These are phyloP conservation scores for Elephantulus edwardii DNA, from an alignment of 2,113 vertebrate genomes.

Conservation along the genomic window DNA sequence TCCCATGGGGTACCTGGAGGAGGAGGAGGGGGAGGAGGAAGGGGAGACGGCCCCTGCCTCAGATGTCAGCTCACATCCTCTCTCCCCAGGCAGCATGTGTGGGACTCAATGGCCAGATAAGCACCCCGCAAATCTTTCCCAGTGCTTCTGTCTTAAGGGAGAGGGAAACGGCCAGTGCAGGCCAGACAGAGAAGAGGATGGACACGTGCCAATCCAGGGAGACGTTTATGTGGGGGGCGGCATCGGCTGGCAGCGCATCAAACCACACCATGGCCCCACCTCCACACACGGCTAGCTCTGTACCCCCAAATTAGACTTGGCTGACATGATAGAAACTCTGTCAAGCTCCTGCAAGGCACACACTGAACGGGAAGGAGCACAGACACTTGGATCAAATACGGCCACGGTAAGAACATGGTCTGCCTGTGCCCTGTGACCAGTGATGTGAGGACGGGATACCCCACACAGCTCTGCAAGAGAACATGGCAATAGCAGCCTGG, in stretches of 20 bases:
- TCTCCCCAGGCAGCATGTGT: background rate
- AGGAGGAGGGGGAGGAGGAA: background rate
- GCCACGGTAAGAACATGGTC: background rate
- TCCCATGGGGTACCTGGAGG: background rate
- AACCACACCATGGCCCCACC: background rate
- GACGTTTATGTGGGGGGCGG: background rate
- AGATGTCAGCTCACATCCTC: background rate
- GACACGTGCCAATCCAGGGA: background rate
- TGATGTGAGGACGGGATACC: background rate
- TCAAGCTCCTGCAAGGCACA: background rate
- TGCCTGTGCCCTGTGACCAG: background rate
- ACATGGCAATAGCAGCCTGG: constrained; percentile 57
- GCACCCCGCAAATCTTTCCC: background rate
- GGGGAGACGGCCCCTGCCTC: background rate
- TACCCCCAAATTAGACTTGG: background rate
- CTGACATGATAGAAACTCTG: background rate
- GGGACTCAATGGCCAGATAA: background rate
- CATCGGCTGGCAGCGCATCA: background rate
- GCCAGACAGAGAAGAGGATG: background rate
- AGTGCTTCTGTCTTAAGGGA: background rate
- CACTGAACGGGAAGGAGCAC: background rate
- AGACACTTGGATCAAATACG: background rate
- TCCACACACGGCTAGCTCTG: background rate
- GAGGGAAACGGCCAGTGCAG: background rate
- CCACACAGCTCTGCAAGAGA: background rate